A percentile compares a stretch with the other conserved stretches of the same genome.
Conservation (phyloP, 2,113 vertebrate genomes). For the Stegostoma tigrinum region DNA sequence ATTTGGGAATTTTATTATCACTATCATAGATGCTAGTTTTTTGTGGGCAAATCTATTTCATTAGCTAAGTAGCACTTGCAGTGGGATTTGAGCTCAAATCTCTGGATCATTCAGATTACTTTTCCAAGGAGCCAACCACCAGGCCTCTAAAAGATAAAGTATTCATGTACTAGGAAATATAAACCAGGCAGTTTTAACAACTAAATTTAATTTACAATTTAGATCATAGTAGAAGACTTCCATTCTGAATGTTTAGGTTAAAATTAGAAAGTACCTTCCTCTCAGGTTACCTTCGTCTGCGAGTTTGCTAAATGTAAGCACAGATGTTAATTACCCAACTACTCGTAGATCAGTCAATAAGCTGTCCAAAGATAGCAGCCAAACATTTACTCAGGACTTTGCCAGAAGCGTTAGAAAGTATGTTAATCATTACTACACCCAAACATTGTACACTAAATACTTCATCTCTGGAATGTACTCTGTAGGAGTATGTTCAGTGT, state of each 20-base stretch:
- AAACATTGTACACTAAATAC: background rate
- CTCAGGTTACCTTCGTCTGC: slow-evolving; percentile 20
- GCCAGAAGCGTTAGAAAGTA: slow-evolving; percentile 1
- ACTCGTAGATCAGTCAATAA: background rate
- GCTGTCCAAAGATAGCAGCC: slow-evolving; percentile 13
- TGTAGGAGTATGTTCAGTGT: background rate
- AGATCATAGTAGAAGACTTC: background rate
- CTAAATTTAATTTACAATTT: slow-evolving; percentile 5
- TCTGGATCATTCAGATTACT: background rate
- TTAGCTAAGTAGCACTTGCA: background rate
- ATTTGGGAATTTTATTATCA: background rate
- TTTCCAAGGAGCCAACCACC: background rate
- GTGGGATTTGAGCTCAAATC: background rate
- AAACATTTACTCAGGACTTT: slow-evolving; percentile 21
- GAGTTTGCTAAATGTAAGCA: slow-evolving; percentile 20
- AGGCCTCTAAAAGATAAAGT: background rate
- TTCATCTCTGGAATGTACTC: background rate
- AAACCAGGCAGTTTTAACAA: background rate
- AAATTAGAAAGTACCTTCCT: slow-evolving; percentile 11
- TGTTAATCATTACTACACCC: slow-evolving; percentile 20
- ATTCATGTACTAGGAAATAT: background rate
- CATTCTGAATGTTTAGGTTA: slow-evolving; percentile 9
- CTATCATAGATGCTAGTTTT: background rate
- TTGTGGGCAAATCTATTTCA: background rate
- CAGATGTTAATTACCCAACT: background rate